Conservation (phyloP, 2,888 invertebrate genomes). For the Pterostichus madidus region DNA sequence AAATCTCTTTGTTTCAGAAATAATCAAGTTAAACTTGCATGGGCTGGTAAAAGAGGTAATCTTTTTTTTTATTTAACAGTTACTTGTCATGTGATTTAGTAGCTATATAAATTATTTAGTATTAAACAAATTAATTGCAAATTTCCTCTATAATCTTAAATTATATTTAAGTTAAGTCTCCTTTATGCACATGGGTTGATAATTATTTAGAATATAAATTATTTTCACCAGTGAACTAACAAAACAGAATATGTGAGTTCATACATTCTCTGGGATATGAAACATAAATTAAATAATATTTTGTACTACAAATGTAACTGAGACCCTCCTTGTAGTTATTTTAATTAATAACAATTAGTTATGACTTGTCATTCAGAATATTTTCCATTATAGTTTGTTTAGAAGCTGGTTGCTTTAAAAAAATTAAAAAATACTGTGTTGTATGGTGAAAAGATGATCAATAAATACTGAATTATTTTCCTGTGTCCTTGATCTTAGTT, state of each 20-base stretch:
- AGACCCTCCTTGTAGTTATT: conserved; percentile 3
- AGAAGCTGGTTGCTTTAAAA: conserved; percentile 61
- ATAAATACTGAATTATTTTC: conserved; percentile 40
- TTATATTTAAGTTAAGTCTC: conserved; percentile 27
- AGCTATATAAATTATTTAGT: conserved; percentile 66
- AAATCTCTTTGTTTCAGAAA: conserved; percentile 44
- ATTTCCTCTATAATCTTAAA: conserved; percentile 52
- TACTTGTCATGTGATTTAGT: conserved; percentile 66
- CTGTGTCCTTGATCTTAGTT: neutral
- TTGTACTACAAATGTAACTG: conserved; percentile 32
- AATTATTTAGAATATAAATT: neutral
- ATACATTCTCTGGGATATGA: conserved; percentile 19
- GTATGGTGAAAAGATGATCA: conserved; percentile 62
- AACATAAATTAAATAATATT: neutral
- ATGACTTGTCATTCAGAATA: neutral
- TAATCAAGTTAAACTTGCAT: conserved; percentile 61
- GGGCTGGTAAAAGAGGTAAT: conserved; percentile 50
- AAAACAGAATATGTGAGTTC: neutral
- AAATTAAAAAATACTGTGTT: conserved; percentile 38
- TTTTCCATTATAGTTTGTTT: conserved; percentile 20
- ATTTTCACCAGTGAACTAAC: conserved; percentile 9
- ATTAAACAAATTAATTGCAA: conserved; percentile 61
- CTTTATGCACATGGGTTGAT: conserved; percentile 47
- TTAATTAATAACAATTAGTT: conserved; percentile 6
- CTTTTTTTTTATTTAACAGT: conserved; percentile 56